Conservation (phyloP, 2,888 invertebrate species). For the Torymus aiolomorphi region DNA sequence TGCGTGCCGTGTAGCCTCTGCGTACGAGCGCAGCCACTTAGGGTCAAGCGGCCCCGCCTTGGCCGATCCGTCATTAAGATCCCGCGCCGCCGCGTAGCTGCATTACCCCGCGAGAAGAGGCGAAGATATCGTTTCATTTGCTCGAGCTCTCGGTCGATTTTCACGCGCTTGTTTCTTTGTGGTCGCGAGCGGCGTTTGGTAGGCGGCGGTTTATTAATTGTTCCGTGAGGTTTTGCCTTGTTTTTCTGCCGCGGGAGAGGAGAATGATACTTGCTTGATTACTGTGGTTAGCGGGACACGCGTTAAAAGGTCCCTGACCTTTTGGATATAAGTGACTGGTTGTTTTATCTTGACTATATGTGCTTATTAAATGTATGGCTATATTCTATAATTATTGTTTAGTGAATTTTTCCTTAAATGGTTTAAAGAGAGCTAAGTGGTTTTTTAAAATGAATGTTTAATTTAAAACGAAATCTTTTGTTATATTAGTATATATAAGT, state of each 20-base stretch:
- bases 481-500: too few relatives aligned
- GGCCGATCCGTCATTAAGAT: conserved; percentile 28
- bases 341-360: too few relatives aligned
- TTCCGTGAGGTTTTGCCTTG: background rate
- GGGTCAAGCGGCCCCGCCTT: background rate
- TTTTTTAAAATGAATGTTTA: too few relatives aligned
- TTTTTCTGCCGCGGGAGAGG: background rate
- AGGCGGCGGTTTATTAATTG: conserved; percentile 14
- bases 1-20: background rate
- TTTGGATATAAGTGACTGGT: too few relatives aligned
- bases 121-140: conserved; percentile 19
- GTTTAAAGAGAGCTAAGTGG: too few relatives aligned
- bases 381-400: too few relatives aligned
- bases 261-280: conserved; percentile 6
- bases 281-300: too few relatives aligned
- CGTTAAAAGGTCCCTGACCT: too few relatives aligned
- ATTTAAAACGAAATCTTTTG: too few relatives aligned
- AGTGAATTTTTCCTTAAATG: too few relatives aligned
- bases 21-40: conserved; percentile 1
- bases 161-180: background rate
- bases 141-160: background rate
- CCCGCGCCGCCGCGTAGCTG: background rate
- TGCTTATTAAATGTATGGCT: too few relatives aligned
- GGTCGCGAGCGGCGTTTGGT: background rate
- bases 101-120: background rate